phyloP scores from a whole-genome alignment of 2,888 invertebrate genomes.

The Drosophila sordidula region DNA sequence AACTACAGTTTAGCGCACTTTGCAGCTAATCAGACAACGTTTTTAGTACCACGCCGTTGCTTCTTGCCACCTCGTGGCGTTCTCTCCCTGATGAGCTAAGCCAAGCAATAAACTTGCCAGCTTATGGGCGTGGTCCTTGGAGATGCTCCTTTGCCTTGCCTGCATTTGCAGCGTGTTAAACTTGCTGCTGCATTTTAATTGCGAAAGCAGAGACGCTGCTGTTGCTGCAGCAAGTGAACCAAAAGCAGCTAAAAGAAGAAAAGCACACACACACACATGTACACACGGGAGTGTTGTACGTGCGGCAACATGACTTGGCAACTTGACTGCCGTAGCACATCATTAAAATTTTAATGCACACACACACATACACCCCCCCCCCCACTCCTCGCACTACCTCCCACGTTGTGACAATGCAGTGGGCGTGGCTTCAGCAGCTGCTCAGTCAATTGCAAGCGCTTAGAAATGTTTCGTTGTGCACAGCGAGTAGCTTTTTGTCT shows the following conservation, averaged over 20 bases:
- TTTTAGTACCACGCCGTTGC: constrained; percentile 47
- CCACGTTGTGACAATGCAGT: constrained; percentile 48
- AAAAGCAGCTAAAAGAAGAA: constrained; percentile 36
- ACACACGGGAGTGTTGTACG: constrained; percentile 5
- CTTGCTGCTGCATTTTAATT: constrained; percentile 72
- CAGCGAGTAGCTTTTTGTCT: constrained; percentile 5
- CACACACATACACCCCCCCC: background rate
- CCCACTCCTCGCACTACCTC: background rate
- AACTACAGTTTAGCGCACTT: constrained; percentile 29
- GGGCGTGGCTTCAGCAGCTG: constrained; percentile 57
- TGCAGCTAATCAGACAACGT: constrained; percentile 70
- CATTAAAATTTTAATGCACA: constrained; percentile 73
- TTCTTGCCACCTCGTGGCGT: background rate
- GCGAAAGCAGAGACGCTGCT: constrained; percentile 53
- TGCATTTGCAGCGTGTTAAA: constrained; percentile 26
- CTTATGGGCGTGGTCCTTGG: constrained; percentile 31
- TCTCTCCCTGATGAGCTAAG: constrained; percentile 22
- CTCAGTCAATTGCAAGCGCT: constrained; percentile 62
- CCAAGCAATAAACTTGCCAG: constrained; percentile 52
- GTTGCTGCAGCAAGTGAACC: constrained; percentile 36
- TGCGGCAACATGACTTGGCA: constrained; percentile 22
- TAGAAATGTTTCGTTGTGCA: constrained; percentile 45
- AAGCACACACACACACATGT: constrained; percentile 8
- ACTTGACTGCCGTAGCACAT: constrained; percentile 58
- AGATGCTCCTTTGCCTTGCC: constrained; percentile 1